Evolutionary conservation across 2,888 invertebrate genomes (phyloP).

Genomic region (Volucella inflata): DNA sequence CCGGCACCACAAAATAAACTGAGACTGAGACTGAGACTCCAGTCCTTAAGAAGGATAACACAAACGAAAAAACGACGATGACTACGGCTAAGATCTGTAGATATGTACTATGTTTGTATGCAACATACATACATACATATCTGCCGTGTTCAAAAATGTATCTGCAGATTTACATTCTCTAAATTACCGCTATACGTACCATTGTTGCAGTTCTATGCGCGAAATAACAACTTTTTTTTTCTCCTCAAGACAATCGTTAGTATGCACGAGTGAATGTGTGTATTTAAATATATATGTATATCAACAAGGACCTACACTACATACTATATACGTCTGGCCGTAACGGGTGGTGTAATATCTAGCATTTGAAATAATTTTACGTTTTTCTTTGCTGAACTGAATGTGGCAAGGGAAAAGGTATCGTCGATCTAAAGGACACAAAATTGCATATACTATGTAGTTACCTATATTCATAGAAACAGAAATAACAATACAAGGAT

Average conservation of each 20-base stretch:
- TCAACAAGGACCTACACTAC: background rate
- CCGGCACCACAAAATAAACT: slow-evolving; percentile 15
- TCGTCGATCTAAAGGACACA: slow-evolving; percentile 56
- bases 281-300: slow-evolving; percentile 12
- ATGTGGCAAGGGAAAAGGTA: background rate
- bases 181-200: slow-evolving; percentile 62
- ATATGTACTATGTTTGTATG: too few relatives aligned
- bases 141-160: slow-evolving; percentile 27
- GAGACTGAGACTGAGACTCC: slow-evolving; percentile 38
- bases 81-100: slow-evolving; percentile 33
- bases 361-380: slow-evolving; percentile 46
- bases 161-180: slow-evolving; percentile 43
- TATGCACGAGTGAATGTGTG: background rate
- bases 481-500: too few relatives aligned
- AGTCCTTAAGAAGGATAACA: slow-evolving; percentile 30
- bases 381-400: slow-evolving; percentile 2
- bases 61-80: slow-evolving; percentile 21
- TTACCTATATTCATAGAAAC: too few relatives aligned
- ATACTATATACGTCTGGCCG: background rate
- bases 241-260: slow-evolving; percentile 46
- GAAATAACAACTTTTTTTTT: slow-evolving; percentile 42
- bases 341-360: background rate
- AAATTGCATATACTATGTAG: slow-evolving; percentile 65
- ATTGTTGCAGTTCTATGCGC: slow-evolving; percentile 58
- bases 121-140: too few relatives aligned